Conservation (phyloP, 1,140 invertebrate genomes). For the Sitophilus oryzae region DNA sequence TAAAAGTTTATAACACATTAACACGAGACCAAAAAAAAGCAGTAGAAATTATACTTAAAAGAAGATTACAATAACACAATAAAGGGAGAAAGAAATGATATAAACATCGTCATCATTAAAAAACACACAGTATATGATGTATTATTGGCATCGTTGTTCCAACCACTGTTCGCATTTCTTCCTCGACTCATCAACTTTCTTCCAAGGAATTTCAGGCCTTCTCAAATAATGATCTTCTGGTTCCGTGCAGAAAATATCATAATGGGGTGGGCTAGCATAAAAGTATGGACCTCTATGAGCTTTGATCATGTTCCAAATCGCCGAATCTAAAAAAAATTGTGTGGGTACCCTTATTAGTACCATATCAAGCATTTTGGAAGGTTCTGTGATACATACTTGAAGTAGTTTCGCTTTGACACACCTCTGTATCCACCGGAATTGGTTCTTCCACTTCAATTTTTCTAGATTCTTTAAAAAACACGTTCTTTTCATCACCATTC, state of each 20-base stretch:
- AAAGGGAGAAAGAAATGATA: no score
- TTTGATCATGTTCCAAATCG: slow-evolving; percentile 35
- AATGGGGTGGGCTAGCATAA: slow-evolving; percentile 31
- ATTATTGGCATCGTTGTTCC: slow-evolving; percentile 14
- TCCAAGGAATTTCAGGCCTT: slow-evolving; percentile 27
- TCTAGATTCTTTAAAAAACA: background rate
- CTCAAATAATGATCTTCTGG: slow-evolving; percentile 31
- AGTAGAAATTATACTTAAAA: no score
- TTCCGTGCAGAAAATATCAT: slow-evolving; percentile 25
- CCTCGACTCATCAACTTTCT: slow-evolving; percentile 29
- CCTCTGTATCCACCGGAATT: slow-evolving; percentile 6
- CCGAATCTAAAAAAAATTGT: slow-evolving; percentile 28
- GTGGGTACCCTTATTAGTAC: background rate
- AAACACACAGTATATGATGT: background rate
- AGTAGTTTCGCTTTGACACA: slow-evolving; percentile 2
- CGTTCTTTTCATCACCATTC: background rate
- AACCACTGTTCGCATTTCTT: slow-evolving; percentile 37
- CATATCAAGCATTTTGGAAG: slow-evolving; percentile 1
- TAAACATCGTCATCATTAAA: background rate
- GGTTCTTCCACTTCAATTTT: background rate
- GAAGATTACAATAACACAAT: no score
- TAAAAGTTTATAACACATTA: no score
- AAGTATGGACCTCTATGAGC: slow-evolving; percentile 25
- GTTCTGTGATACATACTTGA: slow-evolving; percentile 9
- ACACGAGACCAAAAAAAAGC: no score